phyloP scores from a whole-genome alignment of 1,140 invertebrate species.

The Trichonephila clavata region DNA sequence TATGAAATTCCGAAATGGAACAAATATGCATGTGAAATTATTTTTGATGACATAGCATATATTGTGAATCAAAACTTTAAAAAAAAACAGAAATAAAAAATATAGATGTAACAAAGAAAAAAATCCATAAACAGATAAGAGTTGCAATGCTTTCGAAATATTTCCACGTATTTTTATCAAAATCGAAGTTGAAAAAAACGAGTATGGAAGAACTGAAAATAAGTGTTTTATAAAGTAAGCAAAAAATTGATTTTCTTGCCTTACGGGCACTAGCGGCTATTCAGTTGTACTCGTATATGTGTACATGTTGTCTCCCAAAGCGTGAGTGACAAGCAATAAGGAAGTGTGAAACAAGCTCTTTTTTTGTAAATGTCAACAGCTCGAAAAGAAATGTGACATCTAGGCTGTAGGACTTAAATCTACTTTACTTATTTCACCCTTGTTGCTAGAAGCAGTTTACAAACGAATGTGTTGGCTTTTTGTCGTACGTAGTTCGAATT shows the following conservation, averaged over 20 bases:
- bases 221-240: slow-evolving; percentile 20
- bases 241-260: slow-evolving; percentile 19
- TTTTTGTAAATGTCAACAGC: slow-evolving; percentile 29
- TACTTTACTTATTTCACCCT: slow-evolving; percentile 32
- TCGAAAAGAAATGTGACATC: slow-evolving; percentile 34
- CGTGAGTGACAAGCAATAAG: slow-evolving; percentile 37
- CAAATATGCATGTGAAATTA: too few relatives aligned
- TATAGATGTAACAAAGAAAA: too few relatives aligned
- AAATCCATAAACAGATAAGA: too few relatives aligned
- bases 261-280: neutral
- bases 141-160: too few relatives aligned
- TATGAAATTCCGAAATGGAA: too few relatives aligned
- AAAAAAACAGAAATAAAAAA: too few relatives aligned
- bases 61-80: too few relatives aligned
- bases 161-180: too few relatives aligned
- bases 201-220: neutral
- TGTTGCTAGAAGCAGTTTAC: neutral
- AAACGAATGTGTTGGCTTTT: neutral
- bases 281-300: neutral
- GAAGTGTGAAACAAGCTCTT: slow-evolving; percentile 12
- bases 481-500: neutral
- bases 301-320: slow-evolving; percentile 20
- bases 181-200: too few relatives aligned
- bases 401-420: neutral
- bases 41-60: too few relatives aligned